Evolutionary conservation across 1,140 invertebrate species (phyloP).

Genomic region (Penaeus indicus): DNA sequence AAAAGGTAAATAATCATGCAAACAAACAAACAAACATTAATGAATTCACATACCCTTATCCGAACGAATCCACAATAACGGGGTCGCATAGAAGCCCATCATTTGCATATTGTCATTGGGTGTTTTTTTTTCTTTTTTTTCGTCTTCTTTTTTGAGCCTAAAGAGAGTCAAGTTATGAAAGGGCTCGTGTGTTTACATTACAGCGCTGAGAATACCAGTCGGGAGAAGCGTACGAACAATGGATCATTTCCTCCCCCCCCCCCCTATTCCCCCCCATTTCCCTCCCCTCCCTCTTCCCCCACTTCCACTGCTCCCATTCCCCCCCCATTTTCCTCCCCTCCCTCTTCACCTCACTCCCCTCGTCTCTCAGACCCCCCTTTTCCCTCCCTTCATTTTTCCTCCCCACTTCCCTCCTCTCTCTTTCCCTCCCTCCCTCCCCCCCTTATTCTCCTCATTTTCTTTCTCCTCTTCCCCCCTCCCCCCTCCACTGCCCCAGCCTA

Average conservation of each 20-base stretch:
- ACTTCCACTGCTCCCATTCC: background rate
- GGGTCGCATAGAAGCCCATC: background rate
- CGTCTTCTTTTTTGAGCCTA: background rate
- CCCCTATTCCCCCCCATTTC: background rate
- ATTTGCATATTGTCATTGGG: slow-evolving; percentile 56
- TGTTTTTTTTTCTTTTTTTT: slow-evolving; percentile 27
- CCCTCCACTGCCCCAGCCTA: too few relatives aligned
- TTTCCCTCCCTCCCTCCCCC: background rate
- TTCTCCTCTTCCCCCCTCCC: too few relatives aligned
- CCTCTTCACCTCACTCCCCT: background rate
- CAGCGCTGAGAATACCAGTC: slow-evolving; percentile 37
- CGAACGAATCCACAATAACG: background rate
- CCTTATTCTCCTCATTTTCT: too few relatives aligned
- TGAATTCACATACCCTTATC: too few relatives aligned
- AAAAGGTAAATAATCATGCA: too few relatives aligned
- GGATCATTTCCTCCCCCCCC: background rate
- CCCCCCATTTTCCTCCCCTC: too few relatives aligned
- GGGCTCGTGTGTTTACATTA: slow-evolving; percentile 54
- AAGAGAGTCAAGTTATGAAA: slow-evolving; percentile 59
- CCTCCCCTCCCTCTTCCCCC: background rate
- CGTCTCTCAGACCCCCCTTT: background rate
- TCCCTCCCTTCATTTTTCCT: background rate
- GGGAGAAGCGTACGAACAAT: background rate
- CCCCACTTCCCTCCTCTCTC: background rate
- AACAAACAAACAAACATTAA: too few relatives aligned